These are phyloP conservation scores for Xiphias gladius DNA, from an alignment of 2,113 vertebrate species.

Conservation along the genomic window DNA sequence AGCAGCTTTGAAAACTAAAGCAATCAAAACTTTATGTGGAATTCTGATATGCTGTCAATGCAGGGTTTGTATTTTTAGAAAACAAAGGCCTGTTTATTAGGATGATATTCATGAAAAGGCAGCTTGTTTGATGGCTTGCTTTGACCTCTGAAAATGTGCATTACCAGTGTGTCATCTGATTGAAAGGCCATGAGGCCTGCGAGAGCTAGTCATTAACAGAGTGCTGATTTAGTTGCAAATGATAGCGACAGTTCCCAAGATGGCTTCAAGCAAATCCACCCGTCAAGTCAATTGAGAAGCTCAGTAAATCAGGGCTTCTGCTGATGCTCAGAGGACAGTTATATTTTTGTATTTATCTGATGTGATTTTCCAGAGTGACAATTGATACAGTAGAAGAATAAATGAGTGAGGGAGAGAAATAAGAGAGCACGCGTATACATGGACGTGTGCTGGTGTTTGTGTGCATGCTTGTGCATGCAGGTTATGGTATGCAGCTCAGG, in stretches of 20 bases:
- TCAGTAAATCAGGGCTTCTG: conserved; percentile 63
- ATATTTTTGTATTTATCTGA: conserved; percentile 56
- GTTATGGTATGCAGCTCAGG: conserved; percentile 49
- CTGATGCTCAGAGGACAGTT: conserved; percentile 63
- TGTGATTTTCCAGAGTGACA: conserved; percentile 48
- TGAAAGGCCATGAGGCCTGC: conserved; percentile 36
- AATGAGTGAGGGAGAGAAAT: conserved; percentile 30
- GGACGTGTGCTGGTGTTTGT: conserved; percentile 33
- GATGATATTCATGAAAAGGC: conserved; percentile 28
- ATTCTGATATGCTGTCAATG: background rate
- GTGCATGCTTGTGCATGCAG: conserved; percentile 61
- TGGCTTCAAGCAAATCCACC: conserved; percentile 71
- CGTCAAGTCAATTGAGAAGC: conserved; percentile 68
- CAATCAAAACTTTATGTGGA: background rate
- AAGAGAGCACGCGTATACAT: conserved; percentile 4
- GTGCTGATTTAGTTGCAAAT: conserved; percentile 69
- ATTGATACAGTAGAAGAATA: conserved; percentile 36
- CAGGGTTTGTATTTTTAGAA: background rate
- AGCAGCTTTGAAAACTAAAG: background rate
- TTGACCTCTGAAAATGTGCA: conserved; percentile 51
- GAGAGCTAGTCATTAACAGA: conserved; percentile 60
- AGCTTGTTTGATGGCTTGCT: conserved; percentile 24
- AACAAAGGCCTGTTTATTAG: conserved; percentile 8
- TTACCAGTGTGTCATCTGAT: conserved; percentile 33
- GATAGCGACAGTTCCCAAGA: conserved; percentile 67